phyloP scores from a whole-genome alignment of 2,797 vertebrate species.

The Leptoclinus maculatus region DNA sequence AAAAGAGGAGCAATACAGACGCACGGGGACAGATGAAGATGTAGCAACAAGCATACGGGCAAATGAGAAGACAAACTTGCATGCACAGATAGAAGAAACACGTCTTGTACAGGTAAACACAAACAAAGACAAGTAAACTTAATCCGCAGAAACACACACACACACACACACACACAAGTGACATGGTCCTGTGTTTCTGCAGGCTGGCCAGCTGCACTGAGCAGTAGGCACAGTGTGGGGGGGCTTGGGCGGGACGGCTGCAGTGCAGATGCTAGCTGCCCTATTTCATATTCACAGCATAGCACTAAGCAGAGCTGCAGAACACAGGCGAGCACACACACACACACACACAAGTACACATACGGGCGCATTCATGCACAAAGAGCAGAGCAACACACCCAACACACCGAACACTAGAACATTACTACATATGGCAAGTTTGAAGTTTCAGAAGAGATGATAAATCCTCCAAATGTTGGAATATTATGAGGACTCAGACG shows the following conservation, averaged over 20 bases:
- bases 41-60: neutral
- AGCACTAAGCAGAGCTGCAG: constrained; percentile 56
- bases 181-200: constrained; percentile 31
- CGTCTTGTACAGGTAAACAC: constrained; percentile 27
- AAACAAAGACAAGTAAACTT: neutral
- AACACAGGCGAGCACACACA: constrained; percentile 52
- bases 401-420: neutral
- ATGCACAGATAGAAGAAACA: constrained; percentile 1
- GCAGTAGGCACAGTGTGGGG: constrained; percentile 46
- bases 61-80: constrained; percentile 10
- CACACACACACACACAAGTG: neutral
- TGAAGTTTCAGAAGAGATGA: neutral
- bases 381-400: constrained; percentile 11
- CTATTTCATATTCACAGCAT: constrained; percentile 84
- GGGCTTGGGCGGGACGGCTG: constrained; percentile 69
- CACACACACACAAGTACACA: constrained; percentile 28
- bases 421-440: neutral
- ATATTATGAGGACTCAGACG: neutral
- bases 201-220: constrained; percentile 51
- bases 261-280: constrained; percentile 81
- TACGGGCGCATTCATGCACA: constrained; percentile 23
- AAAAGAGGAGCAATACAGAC: neutral
- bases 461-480: neutral
- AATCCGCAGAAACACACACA: too few relatives aligned
- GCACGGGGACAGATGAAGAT: neutral